These are phyloP conservation scores for Pontoporia blainvillei DNA, from an alignment of 2,113 vertebrate species.

Conservation along the genomic window DNA sequence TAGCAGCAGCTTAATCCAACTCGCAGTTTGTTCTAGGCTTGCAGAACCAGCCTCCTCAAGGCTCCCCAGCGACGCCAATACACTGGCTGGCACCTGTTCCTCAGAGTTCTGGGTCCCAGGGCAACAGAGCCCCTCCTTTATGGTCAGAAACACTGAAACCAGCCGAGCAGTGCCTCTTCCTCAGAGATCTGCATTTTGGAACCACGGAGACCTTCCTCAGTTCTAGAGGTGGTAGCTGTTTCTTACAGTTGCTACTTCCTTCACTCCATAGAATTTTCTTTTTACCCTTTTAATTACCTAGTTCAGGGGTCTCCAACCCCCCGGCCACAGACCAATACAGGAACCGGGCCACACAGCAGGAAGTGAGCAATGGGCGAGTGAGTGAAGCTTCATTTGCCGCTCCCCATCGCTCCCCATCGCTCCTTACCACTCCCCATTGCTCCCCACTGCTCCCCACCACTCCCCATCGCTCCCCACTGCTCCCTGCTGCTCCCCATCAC, in stretches of 20 bases:
- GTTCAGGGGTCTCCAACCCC: too few relatives aligned
- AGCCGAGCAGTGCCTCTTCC: not conserved
- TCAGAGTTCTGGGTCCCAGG: not conserved
- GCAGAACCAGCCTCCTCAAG: not conserved
- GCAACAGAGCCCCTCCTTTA: not conserved
- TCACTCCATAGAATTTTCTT: not conserved
- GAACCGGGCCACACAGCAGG: too few relatives aligned
- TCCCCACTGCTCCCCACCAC: accelerated
- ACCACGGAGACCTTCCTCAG: not conserved
- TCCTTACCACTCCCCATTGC: accelerated
- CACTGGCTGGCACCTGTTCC: not conserved
- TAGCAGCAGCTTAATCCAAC: not conserved
- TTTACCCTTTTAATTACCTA: not conserved
- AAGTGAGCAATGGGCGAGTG: too few relatives aligned
- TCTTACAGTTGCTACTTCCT: not conserved
- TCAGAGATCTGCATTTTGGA: not conserved
- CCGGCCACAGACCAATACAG: too few relatives aligned
- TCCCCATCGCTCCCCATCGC: too few relatives aligned
- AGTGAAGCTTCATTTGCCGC: too few relatives aligned
- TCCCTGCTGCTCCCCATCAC: too few relatives aligned
- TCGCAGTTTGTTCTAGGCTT: not conserved
- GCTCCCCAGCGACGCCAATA: too few relatives aligned
- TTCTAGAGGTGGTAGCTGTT: not conserved
- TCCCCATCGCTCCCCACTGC: accelerated
- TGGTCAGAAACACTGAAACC: not conserved